Base-by-base conservation (phyloP, 2,797 vertebrate species). In the Caiman crocodilus region DNA sequence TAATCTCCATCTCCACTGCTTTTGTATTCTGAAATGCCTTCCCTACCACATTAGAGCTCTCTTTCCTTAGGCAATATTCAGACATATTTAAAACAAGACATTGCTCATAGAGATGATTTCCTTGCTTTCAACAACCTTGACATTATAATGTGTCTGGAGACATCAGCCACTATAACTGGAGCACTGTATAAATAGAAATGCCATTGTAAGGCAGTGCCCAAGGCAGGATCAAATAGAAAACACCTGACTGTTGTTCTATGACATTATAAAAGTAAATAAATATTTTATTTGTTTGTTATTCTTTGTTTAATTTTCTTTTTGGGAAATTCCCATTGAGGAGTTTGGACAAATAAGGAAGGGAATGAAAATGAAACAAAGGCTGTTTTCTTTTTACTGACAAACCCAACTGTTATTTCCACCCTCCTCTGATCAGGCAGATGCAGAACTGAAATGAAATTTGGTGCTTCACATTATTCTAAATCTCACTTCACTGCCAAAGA, bases 221-320 rank as follows among this genome's bases (percentile, higher is more conserved):
- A 15, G 69, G 50, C 35, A 50, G 25, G 69, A 73, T 73, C 69
- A 50, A 73, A 50, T 73, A 50, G 42, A 20, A 71, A 20, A 32
- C 7, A 3, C 25, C 1, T 3, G 1, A 2, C 55, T 63, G 60
- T 23, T 5, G 0, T 6, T 1, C 28, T 1, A 2, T n/a, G 23
- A 15, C 25, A 20, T 16, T 2, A 56, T 57, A 26, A 61, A 59
- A 0, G 64, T 11, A 25, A 64, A 16, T 11, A 17, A 56, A 59
- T 28, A 25, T 8, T 7, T 65, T 32, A 59, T 35, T 50, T 59
- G 28, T 28, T n/a, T 8, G 25, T 77, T 85, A 42, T 14, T 73
- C 16, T 60, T 35, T 21, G 6, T 21, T 55, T 7, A 23, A 60
- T 57, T 60, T 55, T 76, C 55, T 18, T 5, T 56, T 56, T 1